Evolutionary conservation across 2,797 vertebrate genomes (phyloP).

Genomic region (Onychomys leucogaster): DNA sequence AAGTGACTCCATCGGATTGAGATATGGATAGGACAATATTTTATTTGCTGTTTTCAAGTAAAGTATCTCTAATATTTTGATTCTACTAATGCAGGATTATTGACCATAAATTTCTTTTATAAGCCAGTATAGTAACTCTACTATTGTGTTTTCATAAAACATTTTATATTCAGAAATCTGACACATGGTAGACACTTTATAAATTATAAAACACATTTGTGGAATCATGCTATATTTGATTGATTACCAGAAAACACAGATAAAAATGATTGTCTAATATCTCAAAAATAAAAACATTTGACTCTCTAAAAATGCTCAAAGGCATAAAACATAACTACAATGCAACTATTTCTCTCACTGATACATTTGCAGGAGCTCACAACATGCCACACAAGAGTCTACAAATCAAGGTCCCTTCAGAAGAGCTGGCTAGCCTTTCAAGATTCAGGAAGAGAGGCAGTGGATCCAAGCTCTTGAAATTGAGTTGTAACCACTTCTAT

Average conservation of each 20-base stretch:
- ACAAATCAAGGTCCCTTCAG: conserved; percentile 64
- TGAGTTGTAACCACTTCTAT: conserved; percentile 69
- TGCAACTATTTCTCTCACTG: conserved; percentile 43
- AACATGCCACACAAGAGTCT: conserved; percentile 40
- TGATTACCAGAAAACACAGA: conserved; percentile 49
- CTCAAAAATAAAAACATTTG: conserved; percentile 59
- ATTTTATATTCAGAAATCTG: conserved; percentile 10
- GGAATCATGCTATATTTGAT: neutral
- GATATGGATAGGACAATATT: neutral
- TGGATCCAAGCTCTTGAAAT: conserved; percentile 70
- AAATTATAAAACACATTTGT: conserved; percentile 60
- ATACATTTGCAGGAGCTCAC: conserved; percentile 40
- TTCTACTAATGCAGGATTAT: conserved; percentile 7
- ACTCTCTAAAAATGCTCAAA: conserved; percentile 46
- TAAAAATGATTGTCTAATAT: conserved; percentile 43
- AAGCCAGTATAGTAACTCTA: conserved; percentile 13
- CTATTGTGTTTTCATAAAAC: conserved; percentile 6
- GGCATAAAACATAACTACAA: conserved; percentile 7
- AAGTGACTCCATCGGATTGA: neutral
- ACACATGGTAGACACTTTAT: conserved; percentile 1
- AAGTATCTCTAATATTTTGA: neutral
- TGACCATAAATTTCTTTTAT: conserved; percentile 19
- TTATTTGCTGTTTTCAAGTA: conserved; percentile 28
- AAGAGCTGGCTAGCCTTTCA: conserved; percentile 56
- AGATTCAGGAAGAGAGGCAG: conserved; percentile 55